These are phyloP conservation scores for Epiperipatus broadwayi DNA, from an alignment of 2,888 invertebrate genomes.

Conservation along the genomic window DNA sequence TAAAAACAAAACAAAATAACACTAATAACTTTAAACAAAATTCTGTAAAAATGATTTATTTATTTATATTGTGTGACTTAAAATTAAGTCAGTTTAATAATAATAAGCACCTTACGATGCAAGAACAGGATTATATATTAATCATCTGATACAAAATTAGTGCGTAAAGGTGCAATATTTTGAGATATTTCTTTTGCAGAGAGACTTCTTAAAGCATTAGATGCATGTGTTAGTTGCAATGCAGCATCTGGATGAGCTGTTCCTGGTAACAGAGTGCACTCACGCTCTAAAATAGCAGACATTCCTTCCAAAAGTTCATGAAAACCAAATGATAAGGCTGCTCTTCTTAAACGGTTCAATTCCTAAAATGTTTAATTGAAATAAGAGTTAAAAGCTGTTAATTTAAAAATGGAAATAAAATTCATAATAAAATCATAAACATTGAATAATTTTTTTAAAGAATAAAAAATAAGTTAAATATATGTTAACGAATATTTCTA, in stretches of 20 bases:
- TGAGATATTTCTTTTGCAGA: too few relatives aligned
- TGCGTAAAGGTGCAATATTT: slow-evolving; percentile 23
- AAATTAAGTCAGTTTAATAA: too few relatives aligned
- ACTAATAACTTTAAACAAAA: too few relatives aligned
- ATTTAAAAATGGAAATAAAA: background rate
- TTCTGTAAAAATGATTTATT: too few relatives aligned
- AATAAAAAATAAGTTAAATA: background rate
- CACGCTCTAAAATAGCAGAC: slow-evolving; percentile 67
- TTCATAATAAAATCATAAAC: slow-evolving; percentile 7
- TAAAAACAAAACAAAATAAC: too few relatives aligned
- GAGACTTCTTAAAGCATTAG: slow-evolving; percentile 55
- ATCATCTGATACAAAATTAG: too few relatives aligned
- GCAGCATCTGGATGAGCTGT: slow-evolving; percentile 65
- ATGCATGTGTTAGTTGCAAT: slow-evolving; percentile 70
- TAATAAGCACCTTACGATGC: too few relatives aligned
- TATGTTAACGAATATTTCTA: slow-evolving; percentile 1
- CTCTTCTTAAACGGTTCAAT: slow-evolving; percentile 66
- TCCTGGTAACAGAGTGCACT: slow-evolving; percentile 56
- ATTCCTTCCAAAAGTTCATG: slow-evolving; percentile 65
- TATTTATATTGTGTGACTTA: too few relatives aligned
- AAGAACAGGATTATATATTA: too few relatives aligned
- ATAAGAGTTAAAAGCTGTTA: too few relatives aligned
- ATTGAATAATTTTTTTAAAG: background rate
- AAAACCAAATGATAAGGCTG: slow-evolving; percentile 78
- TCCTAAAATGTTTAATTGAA: slow-evolving; percentile 53